phyloP scores from a whole-genome alignment of 2,888 invertebrate genomes.

The Platynereis dumerilii region DNA sequence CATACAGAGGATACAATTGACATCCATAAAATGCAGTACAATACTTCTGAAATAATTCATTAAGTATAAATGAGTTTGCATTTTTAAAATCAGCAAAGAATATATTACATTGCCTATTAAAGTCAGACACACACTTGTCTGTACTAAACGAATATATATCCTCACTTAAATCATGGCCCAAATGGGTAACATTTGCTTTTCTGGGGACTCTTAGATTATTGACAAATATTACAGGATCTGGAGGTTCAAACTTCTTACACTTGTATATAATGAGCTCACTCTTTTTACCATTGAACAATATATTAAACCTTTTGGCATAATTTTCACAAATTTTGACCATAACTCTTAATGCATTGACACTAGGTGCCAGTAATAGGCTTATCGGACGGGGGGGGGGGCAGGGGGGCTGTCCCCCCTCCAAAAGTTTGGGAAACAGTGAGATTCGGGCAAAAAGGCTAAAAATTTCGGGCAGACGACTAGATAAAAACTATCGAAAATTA shows the following conservation, averaged over 20 bases:
- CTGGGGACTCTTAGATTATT: background rate
- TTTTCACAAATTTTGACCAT: slow-evolving; percentile 1
- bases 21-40: slow-evolving; percentile 6
- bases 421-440: too few species aligned
- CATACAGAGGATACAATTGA: background rate
- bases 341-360: background rate
- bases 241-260: background rate
- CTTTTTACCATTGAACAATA: slow-evolving; percentile 7
- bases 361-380: slow-evolving; percentile 1
- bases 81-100: slow-evolving; percentile 8
- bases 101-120: slow-evolving; percentile 2
- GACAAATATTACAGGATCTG: background rate
- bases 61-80: background rate
- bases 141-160: slow-evolving; percentile 2
- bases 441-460: too few species aligned
- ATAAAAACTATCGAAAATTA: too few species aligned
- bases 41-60: slow-evolving; percentile 4
- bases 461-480: too few species aligned
- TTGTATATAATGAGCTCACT: slow-evolving; percentile 2
- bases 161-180: background rate
- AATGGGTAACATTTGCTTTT: background rate
- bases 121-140: slow-evolving; percentile 2
- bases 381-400: too few species aligned
- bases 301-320: background rate
- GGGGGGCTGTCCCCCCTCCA: too few species aligned